Conservation (phyloP, 2,888 invertebrate species). For the Brenthis ino region DNA sequence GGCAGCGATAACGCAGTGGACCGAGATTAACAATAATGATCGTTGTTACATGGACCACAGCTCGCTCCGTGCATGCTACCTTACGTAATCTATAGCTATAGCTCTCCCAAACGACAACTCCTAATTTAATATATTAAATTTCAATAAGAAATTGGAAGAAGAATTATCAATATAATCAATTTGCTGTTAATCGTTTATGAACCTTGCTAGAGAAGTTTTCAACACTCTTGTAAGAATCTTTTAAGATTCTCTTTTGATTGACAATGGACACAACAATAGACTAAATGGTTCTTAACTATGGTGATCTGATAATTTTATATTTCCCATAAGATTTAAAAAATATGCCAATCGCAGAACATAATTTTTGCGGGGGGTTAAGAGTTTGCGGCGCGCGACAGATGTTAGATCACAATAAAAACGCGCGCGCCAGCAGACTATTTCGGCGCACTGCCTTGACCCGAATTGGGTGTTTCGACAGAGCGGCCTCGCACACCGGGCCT, state of each 20-base stretch:
- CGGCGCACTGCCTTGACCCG: slow-evolving; percentile 81
- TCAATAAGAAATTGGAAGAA: background rate
- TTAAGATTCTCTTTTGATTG: background rate
- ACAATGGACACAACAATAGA: too few relatives aligned
- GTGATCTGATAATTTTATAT: background rate
- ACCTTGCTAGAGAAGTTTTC: background rate
- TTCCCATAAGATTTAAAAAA: slow-evolving; percentile 24
- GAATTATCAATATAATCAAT: too few relatives aligned
- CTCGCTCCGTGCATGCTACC: slow-evolving; percentile 53
- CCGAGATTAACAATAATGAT: slow-evolving; percentile 55
- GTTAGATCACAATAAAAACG: slow-evolving; percentile 81
- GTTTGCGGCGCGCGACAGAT: slow-evolving; percentile 69
- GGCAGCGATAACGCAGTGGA: slow-evolving; percentile 36
- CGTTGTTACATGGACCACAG: slow-evolving; percentile 62
- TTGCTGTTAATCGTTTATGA: background rate
- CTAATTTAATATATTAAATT: background rate
- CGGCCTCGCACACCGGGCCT: slow-evolving; percentile 82
- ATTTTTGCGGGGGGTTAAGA: slow-evolving; percentile 48
- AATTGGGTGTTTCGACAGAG: slow-evolving; percentile 80
- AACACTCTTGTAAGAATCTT: slow-evolving; percentile 6
- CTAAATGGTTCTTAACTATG: too few relatives aligned
- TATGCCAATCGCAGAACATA: slow-evolving; percentile 33
- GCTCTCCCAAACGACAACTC: slow-evolving; percentile 13
- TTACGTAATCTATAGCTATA: slow-evolving; percentile 61
- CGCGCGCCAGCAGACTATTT: slow-evolving; percentile 79